Percentiles rank a stretch among this genome's conserved stretches.
Evolutionary conservation across 2,797 vertebrate species (phyloP).

Genomic region (Anas bernieri): DNA sequence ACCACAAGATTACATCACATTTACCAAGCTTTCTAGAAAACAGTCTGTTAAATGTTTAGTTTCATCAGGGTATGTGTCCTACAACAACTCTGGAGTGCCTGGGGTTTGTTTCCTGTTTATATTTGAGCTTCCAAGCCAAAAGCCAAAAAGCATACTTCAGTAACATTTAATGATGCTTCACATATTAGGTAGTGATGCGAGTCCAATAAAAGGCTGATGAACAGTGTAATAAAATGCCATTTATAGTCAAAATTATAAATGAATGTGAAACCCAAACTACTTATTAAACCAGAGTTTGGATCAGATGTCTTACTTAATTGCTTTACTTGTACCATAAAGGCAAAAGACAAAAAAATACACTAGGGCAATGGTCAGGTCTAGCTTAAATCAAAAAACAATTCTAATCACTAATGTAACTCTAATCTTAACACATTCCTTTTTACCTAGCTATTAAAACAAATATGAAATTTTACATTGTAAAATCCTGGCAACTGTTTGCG

Average conservation of each 20-base stretch:
- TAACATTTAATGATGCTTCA: not conserved
- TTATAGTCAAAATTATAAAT: conserved; percentile 45
- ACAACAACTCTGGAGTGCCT: not conserved
- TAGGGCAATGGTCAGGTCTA: not conserved
- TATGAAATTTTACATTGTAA: not conserved
- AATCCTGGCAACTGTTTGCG: not conserved
- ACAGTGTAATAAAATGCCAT: conserved; percentile 35
- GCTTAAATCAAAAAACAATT: conserved; percentile 2
- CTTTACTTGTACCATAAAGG: conserved; percentile 34
- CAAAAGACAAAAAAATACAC: conserved; percentile 26
- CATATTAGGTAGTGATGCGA: conserved; percentile 24
- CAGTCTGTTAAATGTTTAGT: not conserved
- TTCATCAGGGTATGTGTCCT: not conserved
- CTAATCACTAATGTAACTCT: not conserved
- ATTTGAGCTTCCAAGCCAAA: conserved; percentile 6
- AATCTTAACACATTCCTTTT: conserved; percentile 18
- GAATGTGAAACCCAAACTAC: conserved; percentile 15
- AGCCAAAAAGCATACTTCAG: conserved; percentile 6
- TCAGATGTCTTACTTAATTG: conserved; percentile 30
- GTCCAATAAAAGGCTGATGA: conserved; percentile 19
- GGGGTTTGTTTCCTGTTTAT: conserved; percentile 19
- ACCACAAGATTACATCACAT: not conserved
- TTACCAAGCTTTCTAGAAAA: not conserved
- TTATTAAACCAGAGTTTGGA: conserved; percentile 33
- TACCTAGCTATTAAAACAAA: conserved; percentile 40